Evolutionary conservation across 2,113 vertebrate genomes (phyloP).

Genomic region (Malurus elegans): DNA sequence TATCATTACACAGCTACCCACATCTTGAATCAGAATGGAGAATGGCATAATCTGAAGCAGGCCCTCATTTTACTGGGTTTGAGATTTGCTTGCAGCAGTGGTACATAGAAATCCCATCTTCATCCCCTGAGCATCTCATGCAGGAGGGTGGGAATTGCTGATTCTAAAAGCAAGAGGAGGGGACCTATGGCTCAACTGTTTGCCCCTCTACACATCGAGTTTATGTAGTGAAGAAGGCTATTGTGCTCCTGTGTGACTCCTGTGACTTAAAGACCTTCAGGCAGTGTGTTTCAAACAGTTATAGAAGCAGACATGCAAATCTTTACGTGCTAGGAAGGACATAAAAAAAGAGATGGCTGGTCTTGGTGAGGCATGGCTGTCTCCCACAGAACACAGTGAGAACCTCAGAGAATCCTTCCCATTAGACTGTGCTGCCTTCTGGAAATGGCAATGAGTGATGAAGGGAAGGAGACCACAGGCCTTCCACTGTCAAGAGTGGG

Average conservation of each 20-base stretch:
- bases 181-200: background rate
- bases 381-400: background rate
- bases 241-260: background rate
- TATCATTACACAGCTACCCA: background rate
- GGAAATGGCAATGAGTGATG: background rate
- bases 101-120: background rate
- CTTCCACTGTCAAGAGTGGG: background rate
- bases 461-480: background rate
- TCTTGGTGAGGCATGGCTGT: background rate
- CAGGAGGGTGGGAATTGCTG: background rate
- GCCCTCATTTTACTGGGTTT: background rate
- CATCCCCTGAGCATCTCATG: background rate
- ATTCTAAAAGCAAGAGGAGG: background rate
- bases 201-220: background rate
- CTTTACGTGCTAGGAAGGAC: background rate
- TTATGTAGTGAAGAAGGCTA: background rate
- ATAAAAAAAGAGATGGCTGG: background rate
- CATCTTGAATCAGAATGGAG: background rate
- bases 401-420: background rate
- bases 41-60: background rate
- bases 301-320: background rate
- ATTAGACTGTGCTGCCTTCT: background rate
- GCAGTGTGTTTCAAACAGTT: background rate
- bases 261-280: background rate
- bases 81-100: background rate